Base-by-base conservation (phyloP, 2,888 invertebrate genomes). In the Drosophila acutilabella region DNA sequence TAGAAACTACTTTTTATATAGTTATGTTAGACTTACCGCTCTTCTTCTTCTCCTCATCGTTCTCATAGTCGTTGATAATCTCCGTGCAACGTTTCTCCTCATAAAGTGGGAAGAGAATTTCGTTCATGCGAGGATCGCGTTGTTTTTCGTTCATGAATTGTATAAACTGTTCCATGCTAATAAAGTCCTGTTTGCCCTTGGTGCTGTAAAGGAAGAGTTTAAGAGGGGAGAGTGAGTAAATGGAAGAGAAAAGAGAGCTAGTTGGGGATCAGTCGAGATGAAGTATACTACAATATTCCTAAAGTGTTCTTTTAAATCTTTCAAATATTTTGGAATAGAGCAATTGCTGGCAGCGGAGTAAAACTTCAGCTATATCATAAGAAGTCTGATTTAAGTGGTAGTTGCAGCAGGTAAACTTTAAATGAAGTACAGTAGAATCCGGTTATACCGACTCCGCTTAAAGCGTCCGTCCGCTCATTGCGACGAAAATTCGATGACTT, bases 131-230 rank as follows among this genome's bases (percentile, higher is more conserved):
- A 4, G 99, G 99, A 93, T 99, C 99, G 65, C 99, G 94, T 93
- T 99, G 99, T 92, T 98, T 98, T 92, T 98, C 98, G 92, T 99
- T 99, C 90, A 99, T 93, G 93, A 99, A 99, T 89, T 96, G 96
- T 59, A 98, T 96, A 87, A 99, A 95, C 92, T 98, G 98, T 1
- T 96, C 96, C 86, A 97, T 90, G 88, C 95, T 96, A 81, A 99
- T 97, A 72, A 95, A 96, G 81, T 98, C 97, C 11, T 96, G 95
- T 93, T 97, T 98, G 78, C 97, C 97, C 93, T 97, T 96, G 13
- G 97, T 97, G 90, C 98, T 98, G 93, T 20, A 61, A 36, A 11
- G 42, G 16, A 18, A 48, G 47, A 20, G 11, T n/a, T n/a, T n/a
- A n/a, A 45, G 16, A 33, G 14, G 6, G 41, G 11, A 41, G n/a